Evolutionary conservation across 1,140 invertebrate species (phyloP).

Genomic region (Drosophila pandora): DNA sequence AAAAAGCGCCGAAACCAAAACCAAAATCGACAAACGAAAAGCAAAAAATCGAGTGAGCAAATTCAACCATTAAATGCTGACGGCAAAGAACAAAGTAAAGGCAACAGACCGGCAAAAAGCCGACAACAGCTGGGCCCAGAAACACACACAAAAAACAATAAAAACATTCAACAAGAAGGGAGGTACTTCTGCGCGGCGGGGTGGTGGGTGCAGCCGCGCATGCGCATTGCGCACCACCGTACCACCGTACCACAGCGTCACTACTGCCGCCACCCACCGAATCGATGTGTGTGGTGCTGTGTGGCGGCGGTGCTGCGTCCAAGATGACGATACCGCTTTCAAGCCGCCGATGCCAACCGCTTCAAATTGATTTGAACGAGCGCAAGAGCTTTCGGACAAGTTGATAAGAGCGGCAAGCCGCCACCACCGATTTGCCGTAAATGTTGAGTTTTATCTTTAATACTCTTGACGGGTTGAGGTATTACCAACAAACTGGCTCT

Average conservation of each 20-base stretch:
- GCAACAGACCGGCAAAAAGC: constrained; percentile 56
- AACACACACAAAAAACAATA: constrained; percentile 2
- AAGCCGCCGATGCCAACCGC: constrained; percentile 45
- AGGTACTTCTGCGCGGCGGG: background rate
- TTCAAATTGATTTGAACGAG: constrained; percentile 77
- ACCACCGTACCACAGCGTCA: background rate
- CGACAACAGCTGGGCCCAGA: constrained; percentile 67
- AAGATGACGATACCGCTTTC: constrained; percentile 31
- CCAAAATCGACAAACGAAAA: constrained; percentile 26
- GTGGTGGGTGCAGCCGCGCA: constrained; percentile 36
- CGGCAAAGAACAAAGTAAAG: constrained; percentile 76
- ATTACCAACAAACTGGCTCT: too few species aligned
- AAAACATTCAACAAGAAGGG: constrained; percentile 3
- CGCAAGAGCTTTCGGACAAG: constrained; percentile 69
- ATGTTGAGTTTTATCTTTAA: constrained; percentile 9
- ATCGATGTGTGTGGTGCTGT: constrained; percentile 49
- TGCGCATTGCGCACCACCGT: constrained; percentile 21
- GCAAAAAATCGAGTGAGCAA: constrained; percentile 38
- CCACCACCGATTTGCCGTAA: constrained; percentile 31
- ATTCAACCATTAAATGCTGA: constrained; percentile 74
- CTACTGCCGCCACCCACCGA: background rate
- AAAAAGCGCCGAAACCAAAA: background rate
- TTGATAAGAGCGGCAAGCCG: constrained; percentile 67
- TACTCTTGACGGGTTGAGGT: background rate
- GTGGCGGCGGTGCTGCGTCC: background rate